These are phyloP conservation scores for Steinernema hermaphroditum DNA, from an alignment of 2,888 invertebrate genomes.

Conservation along the genomic window DNA sequence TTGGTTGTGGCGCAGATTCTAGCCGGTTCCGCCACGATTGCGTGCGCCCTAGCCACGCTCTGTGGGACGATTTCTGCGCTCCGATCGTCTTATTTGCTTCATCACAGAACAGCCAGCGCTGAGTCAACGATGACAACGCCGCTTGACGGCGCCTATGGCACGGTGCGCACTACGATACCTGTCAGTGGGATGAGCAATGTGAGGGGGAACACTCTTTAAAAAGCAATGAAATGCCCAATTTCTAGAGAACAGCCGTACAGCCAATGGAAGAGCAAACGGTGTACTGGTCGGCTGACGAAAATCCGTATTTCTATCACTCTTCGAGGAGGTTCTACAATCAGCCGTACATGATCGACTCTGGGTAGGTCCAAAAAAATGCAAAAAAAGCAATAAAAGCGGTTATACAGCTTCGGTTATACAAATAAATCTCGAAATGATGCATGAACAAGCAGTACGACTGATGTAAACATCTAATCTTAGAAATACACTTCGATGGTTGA, in stretches of 20 bases:
- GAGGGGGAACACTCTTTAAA: not conserved
- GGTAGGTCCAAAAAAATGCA: conserved; percentile 42
- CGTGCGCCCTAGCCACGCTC: conserved; percentile 58
- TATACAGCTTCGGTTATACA: too few relatives aligned
- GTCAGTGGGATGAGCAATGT: conserved; percentile 11
- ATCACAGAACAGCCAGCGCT: conserved; percentile 43
- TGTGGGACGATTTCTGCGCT: conserved; percentile 56
- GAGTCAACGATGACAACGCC: conserved; percentile 37
- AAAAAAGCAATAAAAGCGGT: too few relatives aligned
- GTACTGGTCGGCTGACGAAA: conserved; percentile 66
- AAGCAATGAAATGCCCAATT: not conserved
- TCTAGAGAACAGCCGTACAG: conserved; percentile 50
- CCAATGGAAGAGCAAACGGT: conserved; percentile 65
- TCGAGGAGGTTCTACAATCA: conserved; percentile 63
- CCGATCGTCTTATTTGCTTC: conserved; percentile 61
- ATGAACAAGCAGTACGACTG: too few relatives aligned
- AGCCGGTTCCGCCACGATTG: conserved; percentile 58
- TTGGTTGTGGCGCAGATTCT: conserved; percentile 59
- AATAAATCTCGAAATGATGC: too few relatives aligned
- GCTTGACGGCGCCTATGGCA: conserved; percentile 33
- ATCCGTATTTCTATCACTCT: conserved; percentile 65
- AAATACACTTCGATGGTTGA: too few relatives aligned
- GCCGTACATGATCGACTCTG: conserved; percentile 62
- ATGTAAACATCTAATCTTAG: too few relatives aligned
- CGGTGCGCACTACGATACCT: not conserved